Evolutionary conservation across 2,113 vertebrate genomes (phyloP).

Genomic region (Perognathus longimembris): DNA sequence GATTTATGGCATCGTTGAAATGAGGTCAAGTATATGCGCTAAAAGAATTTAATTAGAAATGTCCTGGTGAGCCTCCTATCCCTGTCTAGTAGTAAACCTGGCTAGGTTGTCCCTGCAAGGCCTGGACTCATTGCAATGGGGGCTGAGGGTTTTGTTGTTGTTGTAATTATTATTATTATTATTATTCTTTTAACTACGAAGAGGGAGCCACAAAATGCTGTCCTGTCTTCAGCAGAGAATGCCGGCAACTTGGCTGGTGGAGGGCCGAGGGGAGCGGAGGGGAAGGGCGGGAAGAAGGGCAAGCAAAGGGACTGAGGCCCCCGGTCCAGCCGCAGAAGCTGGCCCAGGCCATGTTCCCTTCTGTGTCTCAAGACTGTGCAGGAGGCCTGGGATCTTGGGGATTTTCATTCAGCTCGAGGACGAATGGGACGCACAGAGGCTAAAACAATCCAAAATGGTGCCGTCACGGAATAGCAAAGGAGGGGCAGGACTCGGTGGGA

Average conservation of each 20-base stretch:
- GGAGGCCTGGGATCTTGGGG: not conserved
- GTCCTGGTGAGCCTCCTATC: conserved; percentile 58
- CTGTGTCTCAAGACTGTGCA: rapidly evolving
- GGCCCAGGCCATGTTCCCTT: not conserved
- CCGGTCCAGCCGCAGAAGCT: rapidly evolving
- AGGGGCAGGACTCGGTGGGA: not conserved
- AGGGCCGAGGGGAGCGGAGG: not conserved
- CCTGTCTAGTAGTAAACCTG: not conserved
- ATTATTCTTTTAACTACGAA: not conserved
- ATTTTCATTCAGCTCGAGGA: not conserved
- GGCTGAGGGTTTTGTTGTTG: not conserved
- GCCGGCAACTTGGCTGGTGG: not conserved
- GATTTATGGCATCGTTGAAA: conserved; percentile 74
- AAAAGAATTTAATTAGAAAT: conserved; percentile 74
- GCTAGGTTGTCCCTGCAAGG: conserved; percentile 39
- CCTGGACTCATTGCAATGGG: not conserved
- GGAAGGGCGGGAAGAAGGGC: not conserved
- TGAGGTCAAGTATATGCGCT: conserved; percentile 64
- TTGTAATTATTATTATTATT: too few relatives aligned
- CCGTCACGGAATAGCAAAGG: not conserved
- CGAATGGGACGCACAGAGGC: not conserved
- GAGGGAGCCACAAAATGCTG: not conserved
- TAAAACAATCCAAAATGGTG: not conserved
- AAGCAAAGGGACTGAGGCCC: not conserved
- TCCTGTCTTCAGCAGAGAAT: not conserved